Percentiles rank a stretch among this genome's conserved stretches.
Conservation (phyloP, 2,888 invertebrate genomes). For the Himalopsyche tibetana region DNA sequence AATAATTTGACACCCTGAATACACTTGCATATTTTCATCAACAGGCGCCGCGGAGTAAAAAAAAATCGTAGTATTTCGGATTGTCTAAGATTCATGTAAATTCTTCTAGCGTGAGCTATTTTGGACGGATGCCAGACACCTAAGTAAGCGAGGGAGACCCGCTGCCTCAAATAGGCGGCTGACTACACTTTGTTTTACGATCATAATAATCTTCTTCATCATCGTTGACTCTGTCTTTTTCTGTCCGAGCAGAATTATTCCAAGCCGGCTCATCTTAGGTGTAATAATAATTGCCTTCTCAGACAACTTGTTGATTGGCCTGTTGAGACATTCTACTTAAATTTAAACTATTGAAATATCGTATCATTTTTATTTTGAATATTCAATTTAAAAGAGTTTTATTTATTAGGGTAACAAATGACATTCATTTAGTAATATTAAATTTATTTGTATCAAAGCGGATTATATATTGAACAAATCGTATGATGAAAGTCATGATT, state of each 20-base stretch:
- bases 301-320: not conserved
- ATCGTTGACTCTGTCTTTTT: not conserved
- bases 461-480: too few species aligned
- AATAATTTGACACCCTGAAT: not conserved
- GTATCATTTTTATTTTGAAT: too few species aligned
- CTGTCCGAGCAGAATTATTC: not conserved
- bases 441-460: too few species aligned
- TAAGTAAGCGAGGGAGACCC: conserved; percentile 15
- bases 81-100: conserved; percentile 38
- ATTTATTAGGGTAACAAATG: too few species aligned
- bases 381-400: too few species aligned
- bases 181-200: not conserved
- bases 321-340: not conserved
- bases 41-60: conserved; percentile 6
- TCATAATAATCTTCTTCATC: conserved; percentile 3
- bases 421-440: too few species aligned
- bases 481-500: too few species aligned
- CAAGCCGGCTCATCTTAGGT: too few species aligned
- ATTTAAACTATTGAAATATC: not conserved
- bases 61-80: conserved; percentile 22
- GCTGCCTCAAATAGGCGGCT: not conserved
- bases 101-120: conserved; percentile 22
- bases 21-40: not conserved
- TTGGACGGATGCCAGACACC: conserved; percentile 9
- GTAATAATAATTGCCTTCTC: not conserved